phyloP scores from a whole-genome alignment of 2,797 vertebrate genomes.

The Erpetoichthys calabaricus region DNA sequence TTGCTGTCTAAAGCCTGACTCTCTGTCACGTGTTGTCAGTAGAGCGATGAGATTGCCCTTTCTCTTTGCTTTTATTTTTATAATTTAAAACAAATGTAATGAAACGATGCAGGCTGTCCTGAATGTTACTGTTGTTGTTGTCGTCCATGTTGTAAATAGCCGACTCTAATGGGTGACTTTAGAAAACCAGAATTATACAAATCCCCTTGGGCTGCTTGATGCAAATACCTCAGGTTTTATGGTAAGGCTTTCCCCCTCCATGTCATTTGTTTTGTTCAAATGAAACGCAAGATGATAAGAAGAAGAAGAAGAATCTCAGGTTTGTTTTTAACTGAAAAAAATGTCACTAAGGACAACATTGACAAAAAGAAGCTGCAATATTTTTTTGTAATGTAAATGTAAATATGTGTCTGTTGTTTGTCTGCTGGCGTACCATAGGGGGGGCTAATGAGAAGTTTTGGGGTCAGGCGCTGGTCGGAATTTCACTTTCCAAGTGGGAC shows the following conservation, averaged over 20 bases:
- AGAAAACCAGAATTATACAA: slow-evolving; percentile 53
- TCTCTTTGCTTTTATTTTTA: slow-evolving; percentile 34
- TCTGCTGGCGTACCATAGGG: no score
- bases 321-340: slow-evolving; percentile 6
- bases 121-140: slow-evolving; percentile 53
- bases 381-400: not conserved
- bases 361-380: slow-evolving; percentile 1
- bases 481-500: no score
- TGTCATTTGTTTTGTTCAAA: slow-evolving; percentile 67
- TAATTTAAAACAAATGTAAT: slow-evolving; percentile 60
- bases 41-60: no score
- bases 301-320: slow-evolving; percentile 2
- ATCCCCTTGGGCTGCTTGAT: slow-evolving; percentile 70
- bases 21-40: no score
- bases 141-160: slow-evolving; percentile 68
- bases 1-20: no score
- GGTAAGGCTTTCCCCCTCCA: slow-evolving; percentile 64
- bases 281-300: slow-evolving; percentile 37
- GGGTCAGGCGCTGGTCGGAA: no score
- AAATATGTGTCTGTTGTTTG: no score
- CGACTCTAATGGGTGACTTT: slow-evolving; percentile 53
- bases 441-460: no score
- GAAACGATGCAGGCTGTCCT: slow-evolving; percentile 65
- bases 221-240: slow-evolving; percentile 76
- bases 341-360: slow-evolving; percentile 5